Conservation (phyloP, 1,140 invertebrate species). For the Lordiphosa clarofinis region DNA sequence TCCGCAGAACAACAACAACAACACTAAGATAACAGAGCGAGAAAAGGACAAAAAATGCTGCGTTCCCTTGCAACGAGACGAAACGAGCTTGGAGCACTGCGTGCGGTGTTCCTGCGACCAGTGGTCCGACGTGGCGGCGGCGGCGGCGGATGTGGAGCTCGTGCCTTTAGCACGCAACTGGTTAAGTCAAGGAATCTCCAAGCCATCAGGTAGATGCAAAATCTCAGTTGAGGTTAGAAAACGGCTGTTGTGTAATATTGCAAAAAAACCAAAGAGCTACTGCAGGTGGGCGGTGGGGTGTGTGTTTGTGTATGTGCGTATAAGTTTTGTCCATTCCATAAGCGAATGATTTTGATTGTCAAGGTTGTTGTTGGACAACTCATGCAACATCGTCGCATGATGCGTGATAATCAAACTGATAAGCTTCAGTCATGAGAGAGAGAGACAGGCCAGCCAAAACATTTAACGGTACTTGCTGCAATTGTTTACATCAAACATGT, state of each 20-base stretch:
- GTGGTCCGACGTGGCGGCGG: slow-evolving; percentile 14
- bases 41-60: slow-evolving; percentile 81
- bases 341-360: slow-evolving; percentile 17
- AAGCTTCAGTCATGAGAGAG: slow-evolving; percentile 20
- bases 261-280: slow-evolving; percentile 13
- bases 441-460: slow-evolving; percentile 3
- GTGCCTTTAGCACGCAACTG: slow-evolving; percentile 51
- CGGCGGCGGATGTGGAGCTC: slow-evolving; percentile 36
- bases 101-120: slow-evolving; percentile 37
- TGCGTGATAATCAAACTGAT: slow-evolving; percentile 64
- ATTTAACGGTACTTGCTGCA: slow-evolving; percentile 24
- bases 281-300: slow-evolving; percentile 2
- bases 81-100: slow-evolving; percentile 80
- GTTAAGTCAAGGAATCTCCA: slow-evolving; percentile 37
- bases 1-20: slow-evolving; percentile 2
- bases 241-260: slow-evolving; percentile 72
- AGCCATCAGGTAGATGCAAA: slow-evolving; percentile 51
- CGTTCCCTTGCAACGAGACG: slow-evolving; percentile 84
- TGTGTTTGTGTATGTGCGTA: not conserved
- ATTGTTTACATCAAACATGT: slow-evolving; percentile 54
- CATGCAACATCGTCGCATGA: slow-evolving; percentile 40
- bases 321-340: not conserved
- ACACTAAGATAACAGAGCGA: slow-evolving; percentile 22
- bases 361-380: slow-evolving; percentile 31
- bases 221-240: slow-evolving; percentile 67